phyloP scores from a whole-genome alignment of 2,888 invertebrate species.

The Lithophane ornitopus region DNA sequence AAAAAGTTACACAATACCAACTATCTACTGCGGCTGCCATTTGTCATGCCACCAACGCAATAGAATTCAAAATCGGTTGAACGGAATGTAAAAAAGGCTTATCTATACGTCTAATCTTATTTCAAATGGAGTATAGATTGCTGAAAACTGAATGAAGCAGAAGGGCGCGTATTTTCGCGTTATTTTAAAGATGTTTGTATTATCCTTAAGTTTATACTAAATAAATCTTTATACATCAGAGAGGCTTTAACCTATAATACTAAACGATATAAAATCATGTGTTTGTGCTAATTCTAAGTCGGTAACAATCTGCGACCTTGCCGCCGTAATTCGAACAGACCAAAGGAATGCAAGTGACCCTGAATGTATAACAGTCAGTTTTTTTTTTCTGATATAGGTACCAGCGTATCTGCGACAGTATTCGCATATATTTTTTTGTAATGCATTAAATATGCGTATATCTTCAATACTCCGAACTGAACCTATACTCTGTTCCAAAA shows the following conservation, averaged over 20 bases:
- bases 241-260: background rate
- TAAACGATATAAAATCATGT: constrained; percentile 48
- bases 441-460: background rate
- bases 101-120: no score
- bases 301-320: constrained; percentile 60
- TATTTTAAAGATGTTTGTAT: background rate
- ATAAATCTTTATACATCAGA: background rate
- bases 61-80: no score
- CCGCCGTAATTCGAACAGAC: constrained; percentile 62
- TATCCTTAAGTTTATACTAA: background rate
- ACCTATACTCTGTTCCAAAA: background rate
- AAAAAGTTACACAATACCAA: no score
- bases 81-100: no score
- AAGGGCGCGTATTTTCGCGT: background rate
- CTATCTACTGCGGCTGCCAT: no score
- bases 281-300: constrained; percentile 60
- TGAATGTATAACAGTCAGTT: constrained; percentile 61
- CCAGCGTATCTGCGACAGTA: constrained; percentile 44
- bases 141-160: background rate
- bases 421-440: constrained; percentile 24
- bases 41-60: no score
- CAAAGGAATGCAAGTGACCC: constrained; percentile 68
- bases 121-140: no score
- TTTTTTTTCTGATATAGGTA: constrained; percentile 56
- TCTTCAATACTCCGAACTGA: background rate